Evolutionary conservation across 2,113 vertebrate genomes (phyloP).

Genomic region (Hemichromis elongatus): DNA sequence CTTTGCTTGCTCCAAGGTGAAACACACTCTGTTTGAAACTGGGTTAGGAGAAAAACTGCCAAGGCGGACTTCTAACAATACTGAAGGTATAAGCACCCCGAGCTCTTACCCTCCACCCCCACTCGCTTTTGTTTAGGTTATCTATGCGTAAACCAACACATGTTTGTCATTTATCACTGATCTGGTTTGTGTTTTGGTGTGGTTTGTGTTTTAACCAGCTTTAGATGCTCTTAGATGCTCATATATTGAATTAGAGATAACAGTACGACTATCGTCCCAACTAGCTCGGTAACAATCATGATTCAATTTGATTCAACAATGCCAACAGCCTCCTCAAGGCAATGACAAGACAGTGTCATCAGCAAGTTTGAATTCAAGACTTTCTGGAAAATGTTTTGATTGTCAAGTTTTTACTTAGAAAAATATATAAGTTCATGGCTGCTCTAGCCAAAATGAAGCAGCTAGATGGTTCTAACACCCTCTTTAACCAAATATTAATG

Average conservation of each 20-base stretch:
- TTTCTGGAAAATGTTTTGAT: neutral
- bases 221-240: neutral
- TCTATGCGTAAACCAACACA: constrained; percentile 1
- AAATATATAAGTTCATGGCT: neutral
- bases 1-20: constrained; percentile 64
- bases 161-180: constrained; percentile 32
- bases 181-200: neutral
- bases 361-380: neutral
- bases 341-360: neutral
- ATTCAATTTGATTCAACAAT: neutral
- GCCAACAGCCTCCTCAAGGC: neutral
- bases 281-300: neutral
- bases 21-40: constrained; percentile 51
- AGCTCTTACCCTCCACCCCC: neutral
- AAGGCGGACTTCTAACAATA: neutral
- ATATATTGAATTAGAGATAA: neutral
- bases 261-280: neutral
- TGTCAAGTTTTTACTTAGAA: neutral
- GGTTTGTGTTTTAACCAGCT: neutral
- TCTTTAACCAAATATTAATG: neutral
- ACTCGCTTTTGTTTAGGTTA: neutral
- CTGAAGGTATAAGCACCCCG: neutral
- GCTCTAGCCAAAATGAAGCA: neutral
- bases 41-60: constrained; percentile 49
- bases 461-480: neutral